Base-by-base conservation (phyloP, 2,113 vertebrate genomes). In the Otis tarda region DNA sequence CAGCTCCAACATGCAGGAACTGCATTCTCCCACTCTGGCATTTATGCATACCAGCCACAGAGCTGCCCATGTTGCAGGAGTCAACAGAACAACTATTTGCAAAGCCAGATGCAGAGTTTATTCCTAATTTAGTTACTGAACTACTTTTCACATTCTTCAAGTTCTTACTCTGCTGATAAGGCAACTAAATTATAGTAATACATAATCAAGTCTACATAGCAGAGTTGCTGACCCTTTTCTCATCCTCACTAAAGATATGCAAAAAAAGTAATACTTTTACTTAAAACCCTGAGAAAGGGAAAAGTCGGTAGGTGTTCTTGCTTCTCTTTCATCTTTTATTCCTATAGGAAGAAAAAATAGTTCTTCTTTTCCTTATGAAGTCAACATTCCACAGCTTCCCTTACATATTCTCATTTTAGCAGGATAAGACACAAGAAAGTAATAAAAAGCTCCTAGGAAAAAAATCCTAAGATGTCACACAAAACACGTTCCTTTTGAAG, bases 281-380 rank as follows among this genome's bases (percentile, higher is more conserved):
- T 47, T 65, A 75, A 74, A 57, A 70, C 3, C 8, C 23, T 43
- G 19, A 93, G 23, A 28, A 92, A 76, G 33, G 5, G 65, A 91
- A 87, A 76, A 57, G 22, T 7, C 76, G 11, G 30, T 14, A 75
- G 35, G 6, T 85, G 39, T 6, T 84, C 53, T 71, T n/a, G 15
- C 7, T 92, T 88, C n/a, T 37, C 24, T 87, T 89, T 85, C 14
- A 70, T 75, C 41, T 83, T 86, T 77, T 63, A 83, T 23, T 87
- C 28, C 37, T 59, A 15, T 9, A 21, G 0, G 3, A 80, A 81
- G 49, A n/a, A 82, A 63, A 16, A 2, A 12, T 0, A 79, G 9
- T 86, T 37, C 9, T 49, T 68, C 12, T 12, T 5, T 6, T 74
- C n/a, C 35, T 80, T 86, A n/a, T 27, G 14, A 83, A 78, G 56